A percentile compares a stretch with the other conserved stretches of the same genome.
These are phyloP conservation scores for Acropternis orthonyx DNA, from an alignment of 2,797 vertebrate genomes.

Conservation along the genomic window DNA sequence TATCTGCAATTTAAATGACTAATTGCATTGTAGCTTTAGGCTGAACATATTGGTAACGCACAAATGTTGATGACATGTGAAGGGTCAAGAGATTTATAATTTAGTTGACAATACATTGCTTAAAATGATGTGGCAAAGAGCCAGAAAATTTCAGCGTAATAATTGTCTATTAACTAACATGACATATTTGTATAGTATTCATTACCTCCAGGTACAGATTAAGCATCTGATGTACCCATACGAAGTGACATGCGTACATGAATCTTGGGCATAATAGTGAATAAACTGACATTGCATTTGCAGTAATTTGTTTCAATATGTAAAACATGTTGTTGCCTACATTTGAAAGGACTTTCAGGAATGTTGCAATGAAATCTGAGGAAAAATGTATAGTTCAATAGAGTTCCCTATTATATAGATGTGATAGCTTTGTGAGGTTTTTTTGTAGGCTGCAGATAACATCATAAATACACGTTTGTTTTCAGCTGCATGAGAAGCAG, in stretches of 20 bases:
- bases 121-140: constrained; percentile 73
- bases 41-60: constrained; percentile 66
- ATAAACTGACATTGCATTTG: constrained; percentile 58
- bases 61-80: constrained; percentile 71
- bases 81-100: constrained; percentile 73
- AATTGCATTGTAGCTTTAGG: constrained; percentile 71
- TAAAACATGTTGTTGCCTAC: constrained; percentile 63
- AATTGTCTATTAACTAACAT: constrained; percentile 75
- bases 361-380: constrained; percentile 34
- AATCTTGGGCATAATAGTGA: constrained; percentile 63
- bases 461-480: constrained; percentile 14
- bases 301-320: constrained; percentile 69
- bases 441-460: background rate
- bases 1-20: constrained; percentile 73
- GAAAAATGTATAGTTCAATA: background rate
- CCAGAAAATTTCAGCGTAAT: constrained; percentile 72
- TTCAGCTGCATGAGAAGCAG: background rate
- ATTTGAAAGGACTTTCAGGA: constrained; percentile 57
- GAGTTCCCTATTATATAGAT: background rate
- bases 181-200: constrained; percentile 69
- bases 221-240: constrained; percentile 69
- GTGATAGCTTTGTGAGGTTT: constrained; percentile 5
- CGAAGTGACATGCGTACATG: constrained; percentile 60
- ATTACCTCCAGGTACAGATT: constrained; percentile 75
- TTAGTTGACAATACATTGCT: constrained; percentile 66